Evolutionary conservation across 2,888 invertebrate genomes (phyloP).

Genomic region (Oegoconia quadripuncta): DNA sequence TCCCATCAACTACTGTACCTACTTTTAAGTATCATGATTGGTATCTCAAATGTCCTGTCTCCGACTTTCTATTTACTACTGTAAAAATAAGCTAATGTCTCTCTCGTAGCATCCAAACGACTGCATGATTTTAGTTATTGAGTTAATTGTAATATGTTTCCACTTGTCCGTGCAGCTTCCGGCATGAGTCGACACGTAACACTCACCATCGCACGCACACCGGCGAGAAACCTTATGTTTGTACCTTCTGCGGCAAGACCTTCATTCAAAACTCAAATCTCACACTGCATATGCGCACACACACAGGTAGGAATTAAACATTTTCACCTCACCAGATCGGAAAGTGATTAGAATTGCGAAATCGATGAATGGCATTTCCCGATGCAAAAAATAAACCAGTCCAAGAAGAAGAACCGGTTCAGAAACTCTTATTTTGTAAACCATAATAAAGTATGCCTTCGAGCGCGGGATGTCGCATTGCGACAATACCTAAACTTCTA

Average conservation of each 20-base stretch:
- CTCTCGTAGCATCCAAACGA: background rate
- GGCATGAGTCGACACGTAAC: slow-evolving; percentile 79
- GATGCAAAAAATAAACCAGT: too few relatives aligned
- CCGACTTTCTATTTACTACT: background rate
- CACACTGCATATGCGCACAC: slow-evolving; percentile 64
- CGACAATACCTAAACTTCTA: too few relatives aligned
- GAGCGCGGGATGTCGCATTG: too few relatives aligned
- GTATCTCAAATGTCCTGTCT: too few relatives aligned
- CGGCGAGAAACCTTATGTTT: slow-evolving; percentile 80
- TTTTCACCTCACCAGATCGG: too few relatives aligned
- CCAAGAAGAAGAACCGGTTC: too few relatives aligned
- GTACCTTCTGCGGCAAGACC: slow-evolving; percentile 75
- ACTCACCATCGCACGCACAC: slow-evolving; percentile 81
- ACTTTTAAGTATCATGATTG: too few relatives aligned
- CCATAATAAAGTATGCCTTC: too few relatives aligned
- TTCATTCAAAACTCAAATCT: slow-evolving; percentile 81
- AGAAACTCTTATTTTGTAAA: too few relatives aligned
- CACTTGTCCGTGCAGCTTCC: slow-evolving; percentile 57
- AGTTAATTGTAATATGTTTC: background rate
- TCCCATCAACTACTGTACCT: too few relatives aligned
- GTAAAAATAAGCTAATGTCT: background rate
- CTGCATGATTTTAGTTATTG: background rate
- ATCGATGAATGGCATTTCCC: too few relatives aligned
- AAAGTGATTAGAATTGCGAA: too few relatives aligned
- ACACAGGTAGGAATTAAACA: slow-evolving; percentile 55